Percentiles rank a stretch among this genome's conserved stretches.
Conservation (phyloP, 2,888 invertebrate species). For the Hydrotaea diabolus region DNA sequence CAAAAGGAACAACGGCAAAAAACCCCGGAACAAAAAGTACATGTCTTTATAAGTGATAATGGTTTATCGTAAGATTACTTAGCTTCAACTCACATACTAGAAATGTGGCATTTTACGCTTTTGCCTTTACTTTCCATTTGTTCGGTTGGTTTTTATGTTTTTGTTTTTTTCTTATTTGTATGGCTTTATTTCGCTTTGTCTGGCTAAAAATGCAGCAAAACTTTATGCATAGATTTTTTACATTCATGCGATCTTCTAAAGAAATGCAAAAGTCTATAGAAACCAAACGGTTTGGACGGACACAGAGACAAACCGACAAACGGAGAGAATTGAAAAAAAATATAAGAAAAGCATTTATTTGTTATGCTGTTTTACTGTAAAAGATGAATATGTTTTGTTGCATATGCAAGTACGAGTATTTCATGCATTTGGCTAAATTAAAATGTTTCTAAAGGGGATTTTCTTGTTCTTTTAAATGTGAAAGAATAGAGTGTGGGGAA, state of each 20-base stretch:
- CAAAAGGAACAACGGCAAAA: constrained; percentile 13
- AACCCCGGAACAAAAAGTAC: constrained; percentile 25
- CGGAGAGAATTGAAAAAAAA: neutral
- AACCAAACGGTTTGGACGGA: too few species aligned
- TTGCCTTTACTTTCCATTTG: constrained; percentile 1
- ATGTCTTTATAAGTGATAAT: constrained; percentile 52
- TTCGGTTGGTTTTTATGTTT: neutral
- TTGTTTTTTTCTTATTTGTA: neutral
- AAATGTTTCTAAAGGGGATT: constrained; percentile 4
- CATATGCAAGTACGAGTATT: constrained; percentile 23
- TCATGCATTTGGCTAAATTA: constrained; percentile 29
- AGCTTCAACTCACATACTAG: neutral
- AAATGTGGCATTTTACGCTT: constrained; percentile 15
- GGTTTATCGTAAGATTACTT: constrained; percentile 43
- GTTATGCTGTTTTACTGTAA: neutral
- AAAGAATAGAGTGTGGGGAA: too few species aligned
- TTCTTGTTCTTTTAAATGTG: neutral
- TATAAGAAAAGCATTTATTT: constrained; percentile 4
- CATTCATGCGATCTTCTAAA: constrained; percentile 2
- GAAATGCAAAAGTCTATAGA: neutral
- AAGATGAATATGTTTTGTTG: constrained; percentile 16
- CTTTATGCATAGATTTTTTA: neutral
- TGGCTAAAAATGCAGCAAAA: constrained; percentile 8
- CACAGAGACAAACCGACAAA: neutral
- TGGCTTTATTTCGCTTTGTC: constrained; percentile 14